Evolutionary conservation across 2,797 vertebrate species (phyloP).

Genomic region (Morelia viridis): DNA sequence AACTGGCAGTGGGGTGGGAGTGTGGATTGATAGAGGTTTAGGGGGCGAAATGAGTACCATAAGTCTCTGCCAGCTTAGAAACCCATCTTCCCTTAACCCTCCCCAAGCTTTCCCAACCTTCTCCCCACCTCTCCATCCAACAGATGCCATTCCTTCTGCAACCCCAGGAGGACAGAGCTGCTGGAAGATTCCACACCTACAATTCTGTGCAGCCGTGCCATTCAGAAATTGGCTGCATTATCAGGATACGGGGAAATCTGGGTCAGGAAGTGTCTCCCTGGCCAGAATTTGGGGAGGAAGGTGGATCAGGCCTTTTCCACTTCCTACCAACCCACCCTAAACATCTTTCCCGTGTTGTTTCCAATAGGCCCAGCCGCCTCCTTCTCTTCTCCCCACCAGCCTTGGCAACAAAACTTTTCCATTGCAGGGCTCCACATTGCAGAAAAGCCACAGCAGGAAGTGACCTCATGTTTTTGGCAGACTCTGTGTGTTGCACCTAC

Average conservation of each 20-base stretch:
- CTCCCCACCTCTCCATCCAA: background rate
- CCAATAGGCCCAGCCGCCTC: background rate
- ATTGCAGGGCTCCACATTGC: background rate
- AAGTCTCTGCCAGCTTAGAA: background rate
- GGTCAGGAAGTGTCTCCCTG: background rate
- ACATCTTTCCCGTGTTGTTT: background rate
- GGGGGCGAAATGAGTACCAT: background rate
- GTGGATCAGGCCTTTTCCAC: background rate
- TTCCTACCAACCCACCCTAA: background rate
- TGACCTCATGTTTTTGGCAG: conserved; percentile 69
- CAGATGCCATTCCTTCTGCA: background rate
- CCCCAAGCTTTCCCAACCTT: background rate
- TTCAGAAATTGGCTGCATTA: too few relatives aligned
- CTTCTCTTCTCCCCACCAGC: conserved; percentile 51
- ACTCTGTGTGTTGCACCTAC: conserved; percentile 48
- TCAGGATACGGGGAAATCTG: background rate
- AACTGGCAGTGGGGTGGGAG: background rate
- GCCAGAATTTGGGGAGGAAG: background rate
- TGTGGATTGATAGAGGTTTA: background rate
- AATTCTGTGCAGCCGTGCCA: background rate
- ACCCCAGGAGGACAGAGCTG: background rate
- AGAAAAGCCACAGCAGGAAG: conserved; percentile 60
- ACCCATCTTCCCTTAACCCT: background rate
- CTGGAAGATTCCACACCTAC: background rate
- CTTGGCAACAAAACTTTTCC: background rate